Evolutionary conservation across 2,797 vertebrate genomes (phyloP).

Genomic region (Chloroceryle inda): DNA sequence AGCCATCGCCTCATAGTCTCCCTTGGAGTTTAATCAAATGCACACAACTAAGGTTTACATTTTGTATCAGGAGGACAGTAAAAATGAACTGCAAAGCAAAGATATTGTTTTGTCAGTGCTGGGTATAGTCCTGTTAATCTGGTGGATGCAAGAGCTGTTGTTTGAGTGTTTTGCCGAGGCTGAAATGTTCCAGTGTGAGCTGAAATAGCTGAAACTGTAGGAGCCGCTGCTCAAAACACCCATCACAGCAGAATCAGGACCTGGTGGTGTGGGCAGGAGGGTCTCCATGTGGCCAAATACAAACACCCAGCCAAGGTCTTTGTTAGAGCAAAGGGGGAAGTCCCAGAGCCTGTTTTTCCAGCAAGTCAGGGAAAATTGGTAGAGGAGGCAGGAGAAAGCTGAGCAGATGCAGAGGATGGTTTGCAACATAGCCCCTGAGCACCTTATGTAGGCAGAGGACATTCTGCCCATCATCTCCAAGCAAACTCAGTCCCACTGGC

Average conservation of each 20-base stretch:
- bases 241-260: rapidly evolving
- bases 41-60: neutral
- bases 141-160: neutral
- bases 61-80: neutral
- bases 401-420: neutral
- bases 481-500: neutral
- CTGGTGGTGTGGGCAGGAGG: rapidly evolving
- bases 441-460: rapidly evolving
- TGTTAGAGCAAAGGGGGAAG: neutral
- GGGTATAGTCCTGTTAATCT: neutral
- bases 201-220: neutral
- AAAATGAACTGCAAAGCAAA: neutral
- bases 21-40: slow-evolving; percentile 38
- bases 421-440: neutral
- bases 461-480: neutral
- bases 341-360: neutral
- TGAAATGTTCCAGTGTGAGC: neutral
- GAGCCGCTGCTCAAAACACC: neutral
- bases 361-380: neutral
- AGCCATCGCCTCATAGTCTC: neutral
- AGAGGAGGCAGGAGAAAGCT: neutral
- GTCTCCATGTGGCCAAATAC: neutral
- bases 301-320: neutral
- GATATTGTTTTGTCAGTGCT: neutral
- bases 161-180: neutral